phyloP scores from a whole-genome alignment of 2,113 vertebrate species.

The Oryctolagus cuniculus region mOryCun1.1 NC_091432.1:105371501-105372000 shows the following conservation, averaged over 20 bases:
- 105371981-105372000: slow-evolving; percentile 51
- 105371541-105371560: not conserved
- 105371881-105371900: slow-evolving; percentile 79
- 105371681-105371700: not conserved
- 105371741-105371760: not conserved
- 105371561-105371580: not conserved
- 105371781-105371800: not conserved
- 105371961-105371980: slow-evolving; percentile 54
- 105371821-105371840: slow-evolving; percentile 68
- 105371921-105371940: slow-evolving; percentile 73
- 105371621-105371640: not conserved
- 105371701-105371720: not conserved
- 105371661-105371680: not conserved
- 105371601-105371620: slow-evolving; percentile 34
- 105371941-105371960: slow-evolving; percentile 64
- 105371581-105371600: slow-evolving; percentile 20
- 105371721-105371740: no score
- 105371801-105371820: not conserved
- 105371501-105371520: not conserved
- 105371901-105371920: slow-evolving; percentile 74
- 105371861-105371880: slow-evolving; percentile 75
- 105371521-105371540: not conserved
- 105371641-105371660: no score
- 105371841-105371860: slow-evolving; percentile 84
- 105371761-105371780: not conserved